These are phyloP conservation scores for Odontamblyopus rebecca DNA, from an alignment of 2,797 vertebrate genomes.

Conservation along the genomic window DNA sequence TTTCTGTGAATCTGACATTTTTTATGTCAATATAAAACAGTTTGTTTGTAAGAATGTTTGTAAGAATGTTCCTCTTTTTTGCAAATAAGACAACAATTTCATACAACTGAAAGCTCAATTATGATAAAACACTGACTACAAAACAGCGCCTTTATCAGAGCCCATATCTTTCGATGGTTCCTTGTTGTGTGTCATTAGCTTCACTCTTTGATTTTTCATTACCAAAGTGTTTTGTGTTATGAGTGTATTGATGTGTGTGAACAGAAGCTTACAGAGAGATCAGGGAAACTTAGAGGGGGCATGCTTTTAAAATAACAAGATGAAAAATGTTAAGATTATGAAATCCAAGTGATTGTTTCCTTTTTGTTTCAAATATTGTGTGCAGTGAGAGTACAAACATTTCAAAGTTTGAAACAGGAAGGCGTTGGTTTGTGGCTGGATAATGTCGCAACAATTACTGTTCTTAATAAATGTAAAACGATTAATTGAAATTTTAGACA, in stretches of 20 bases:
- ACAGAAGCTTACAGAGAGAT: neutral
- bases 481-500: too few relatives aligned
- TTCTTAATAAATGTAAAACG: too few relatives aligned
- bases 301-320: neutral
- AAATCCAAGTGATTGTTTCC: neutral
- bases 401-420: too few relatives aligned
- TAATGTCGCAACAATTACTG: too few relatives aligned
- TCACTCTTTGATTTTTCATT: conserved; percentile 46
- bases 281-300: neutral
- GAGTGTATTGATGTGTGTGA: neutral
- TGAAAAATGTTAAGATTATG: neutral
- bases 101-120: conserved; percentile 1
- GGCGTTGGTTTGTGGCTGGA: too few relatives aligned
- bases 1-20: too few relatives aligned
- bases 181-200: conserved; percentile 35
- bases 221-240: conserved; percentile 21
- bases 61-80: conserved; percentile 5
- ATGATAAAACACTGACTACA: conserved; percentile 6
- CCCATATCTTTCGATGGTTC: conserved; percentile 10
- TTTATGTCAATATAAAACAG: too few relatives aligned
- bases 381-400: neutral
- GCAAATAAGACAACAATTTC: conserved; percentile 1
- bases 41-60: neutral
- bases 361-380: neutral
- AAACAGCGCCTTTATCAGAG: neutral